A percentile compares a stretch with the other conserved stretches of the same genome.
Conservation (phyloP, 2,888 invertebrate species). For the Trimorus sp. region DNA sequence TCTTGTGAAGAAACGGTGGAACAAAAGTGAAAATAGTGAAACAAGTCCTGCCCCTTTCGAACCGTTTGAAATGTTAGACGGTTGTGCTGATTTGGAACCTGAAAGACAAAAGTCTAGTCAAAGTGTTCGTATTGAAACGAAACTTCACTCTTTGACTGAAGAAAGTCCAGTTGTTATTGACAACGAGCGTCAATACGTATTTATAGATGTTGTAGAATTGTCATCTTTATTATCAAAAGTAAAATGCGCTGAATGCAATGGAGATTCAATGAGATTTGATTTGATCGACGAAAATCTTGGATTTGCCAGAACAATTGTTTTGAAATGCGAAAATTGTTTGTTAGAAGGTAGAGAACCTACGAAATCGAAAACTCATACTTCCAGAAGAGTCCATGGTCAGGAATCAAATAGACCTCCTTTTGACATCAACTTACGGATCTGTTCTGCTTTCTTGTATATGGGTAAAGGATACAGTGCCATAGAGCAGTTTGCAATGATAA, state of each 20-base stretch:
- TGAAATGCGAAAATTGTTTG: constrained; percentile 12
- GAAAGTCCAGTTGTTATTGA: not conserved
- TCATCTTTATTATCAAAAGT: constrained; percentile 16
- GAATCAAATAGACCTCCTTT: not conserved
- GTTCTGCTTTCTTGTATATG: constrained; percentile 17
- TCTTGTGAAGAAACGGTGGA: constrained; percentile 2
- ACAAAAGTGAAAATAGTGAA: not conserved
- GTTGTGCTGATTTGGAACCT: too few relatives aligned
- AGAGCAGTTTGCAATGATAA: constrained; percentile 23
- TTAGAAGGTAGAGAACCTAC: constrained; percentile 8
- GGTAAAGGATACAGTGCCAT: constrained; percentile 27
- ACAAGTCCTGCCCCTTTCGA: not conserved
- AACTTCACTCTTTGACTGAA: not conserved
- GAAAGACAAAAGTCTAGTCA: not conserved
- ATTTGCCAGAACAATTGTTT: constrained; percentile 11
- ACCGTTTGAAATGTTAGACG: too few relatives aligned
- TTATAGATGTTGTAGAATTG: constrained; percentile 12
- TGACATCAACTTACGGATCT: constrained; percentile 14
- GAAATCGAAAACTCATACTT: constrained; percentile 6
- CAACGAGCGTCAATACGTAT: constrained; percentile 17
- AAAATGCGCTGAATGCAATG: constrained; percentile 23
- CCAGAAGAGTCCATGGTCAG: not conserved
- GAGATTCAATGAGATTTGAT: constrained; percentile 4
- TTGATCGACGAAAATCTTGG: constrained; percentile 3
- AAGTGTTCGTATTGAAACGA: constrained; percentile 7